Evolutionary conservation across 1,140 invertebrate genomes (phyloP), one percentile per base, ranked within the genome.

Genomic region (Brachionus paranguensis): DNA sequence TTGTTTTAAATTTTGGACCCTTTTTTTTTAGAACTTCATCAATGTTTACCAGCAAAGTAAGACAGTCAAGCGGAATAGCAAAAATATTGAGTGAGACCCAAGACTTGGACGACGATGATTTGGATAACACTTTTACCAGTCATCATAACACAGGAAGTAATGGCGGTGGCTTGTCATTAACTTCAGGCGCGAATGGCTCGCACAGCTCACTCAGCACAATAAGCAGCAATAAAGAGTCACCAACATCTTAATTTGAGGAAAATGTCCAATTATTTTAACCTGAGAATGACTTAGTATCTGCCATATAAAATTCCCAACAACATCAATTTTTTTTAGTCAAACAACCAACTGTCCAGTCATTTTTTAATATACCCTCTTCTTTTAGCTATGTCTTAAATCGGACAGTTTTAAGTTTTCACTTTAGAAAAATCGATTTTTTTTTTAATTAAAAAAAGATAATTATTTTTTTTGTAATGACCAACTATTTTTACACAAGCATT

Each of bases 201-300:
- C 78, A 64, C 37, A 60, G 78, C 33, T 81, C 53, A 33, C 17
- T 68, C 0, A 81, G 78, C 33, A 81, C 78, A 45, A 64, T 60
- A 41, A 81, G 78, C 53, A 64, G 53, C 37, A 81, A 81, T 20
- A 81, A 81, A 81, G 78, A 81, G 53, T 81, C 78, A 55, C 78
- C 78, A 14, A 76, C 72, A 27, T 76, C 72, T 29, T 76, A 76
- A 50, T 45, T 72, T 24, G 33, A 33, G 43, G 14, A 72, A 72
- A n/a, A 72, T 72, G 10, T 43, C 41, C 11, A 17, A 20, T 20
- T 72, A 14, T 43, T 72, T 41, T 41, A 41, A 41, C n/a, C 17
- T 41, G 37, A 43, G 37, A 43, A 72, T 41, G 37, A 72, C 53
- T 20, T 60, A 60, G 53, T 60, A 60, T 60, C 20, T 60, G 53